Evolutionary conservation across 2,113 vertebrate species (phyloP), one percentile per base, ranked within the genome.

Genomic region (Psittacula cyanocephala): DNA sequence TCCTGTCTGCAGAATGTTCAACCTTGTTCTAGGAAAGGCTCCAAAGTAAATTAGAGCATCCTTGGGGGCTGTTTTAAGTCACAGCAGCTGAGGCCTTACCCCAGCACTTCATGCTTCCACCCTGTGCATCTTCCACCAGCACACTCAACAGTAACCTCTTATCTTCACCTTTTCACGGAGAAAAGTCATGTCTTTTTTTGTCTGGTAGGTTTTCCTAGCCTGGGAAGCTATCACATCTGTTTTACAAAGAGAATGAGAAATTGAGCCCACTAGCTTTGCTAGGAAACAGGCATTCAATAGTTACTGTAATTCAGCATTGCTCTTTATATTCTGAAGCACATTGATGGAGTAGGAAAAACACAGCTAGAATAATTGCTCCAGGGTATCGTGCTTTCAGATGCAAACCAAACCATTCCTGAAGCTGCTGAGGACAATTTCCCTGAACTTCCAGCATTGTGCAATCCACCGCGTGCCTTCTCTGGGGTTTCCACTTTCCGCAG

Each of bases 21-120:
- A 78, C 88, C 88, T 91, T 95, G 86, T 87, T 93, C 94, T 93
- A 97, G 96, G 94, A 95, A 94, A 92, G 49, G 35, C 69, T 96
- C 92, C 95, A 93, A 92, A 94, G 77, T 59, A 96, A 97, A 97
- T 97, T 65, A 76, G 86, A 93, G 86, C 44, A 91, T 86, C 90
- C 86, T 84, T 28, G 2, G 72, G 91, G 91, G 74, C 67, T 95
- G 95, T 86, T 96, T 90, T 86, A 96, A 95, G 93, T 97, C 96
- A 81, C 11, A 96, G 91, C 86, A 95, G 70, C 83, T 93, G 83
- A 95, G 55, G 86, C 83, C 50, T 91, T 95, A 81, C 22, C 44
- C 76, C 41, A 79, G 80, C 28, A 60, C 44, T 87, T 81, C 28
- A 70, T 6, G 1, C 44, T 37, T 93, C 86, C 88, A 81, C 92